A percentile compares a stretch with the other conserved stretches of the same genome.
Evolutionary conservation across 2,888 invertebrate genomes (phyloP).

Genomic region (Dilophus febrilis): DNA sequence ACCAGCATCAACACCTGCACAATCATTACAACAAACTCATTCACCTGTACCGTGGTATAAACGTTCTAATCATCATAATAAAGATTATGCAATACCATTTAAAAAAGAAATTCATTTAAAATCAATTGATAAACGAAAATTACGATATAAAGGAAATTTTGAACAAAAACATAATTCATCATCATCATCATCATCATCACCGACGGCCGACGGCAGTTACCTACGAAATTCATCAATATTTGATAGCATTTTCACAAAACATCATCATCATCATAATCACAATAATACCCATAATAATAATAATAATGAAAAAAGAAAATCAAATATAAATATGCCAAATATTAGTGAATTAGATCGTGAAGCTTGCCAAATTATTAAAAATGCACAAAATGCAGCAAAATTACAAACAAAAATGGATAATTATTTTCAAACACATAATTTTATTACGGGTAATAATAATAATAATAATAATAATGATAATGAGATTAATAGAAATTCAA

Average conservation of each 20-base stretch:
- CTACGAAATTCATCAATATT: slow-evolving; percentile 32
- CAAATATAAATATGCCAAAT: slow-evolving; percentile 45
- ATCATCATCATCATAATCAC: slow-evolving; percentile 12
- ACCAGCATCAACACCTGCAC: slow-evolving; percentile 6
- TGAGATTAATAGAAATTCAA: no score
- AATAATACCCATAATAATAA: slow-evolving; percentile 9
- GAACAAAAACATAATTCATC: slow-evolving; percentile 22
- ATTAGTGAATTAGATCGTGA: slow-evolving; percentile 67
- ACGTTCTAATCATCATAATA: slow-evolving; percentile 24
- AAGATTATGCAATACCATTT: slow-evolving; percentile 12
- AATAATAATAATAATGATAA: no score
- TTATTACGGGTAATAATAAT: no score
- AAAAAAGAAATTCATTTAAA: slow-evolving; percentile 14
- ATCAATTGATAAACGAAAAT: slow-evolving; percentile 20
- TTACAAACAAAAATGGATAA: slow-evolving; percentile 16
- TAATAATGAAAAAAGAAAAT: slow-evolving; percentile 34
- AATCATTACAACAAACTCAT: slow-evolving; percentile 24
- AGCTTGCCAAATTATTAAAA: slow-evolving; percentile 44
- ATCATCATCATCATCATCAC: slow-evolving; percentile 23
- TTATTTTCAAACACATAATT: no score
- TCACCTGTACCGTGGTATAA: slow-evolving; percentile 52
- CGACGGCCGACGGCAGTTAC: slow-evolving; percentile 37
- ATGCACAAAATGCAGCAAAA: slow-evolving; percentile 10
- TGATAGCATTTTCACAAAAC: slow-evolving; percentile 17
- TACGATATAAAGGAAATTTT: neutral